Conservation (phyloP, 2,888 invertebrate species). For the Coelopa pilipes region DNA sequence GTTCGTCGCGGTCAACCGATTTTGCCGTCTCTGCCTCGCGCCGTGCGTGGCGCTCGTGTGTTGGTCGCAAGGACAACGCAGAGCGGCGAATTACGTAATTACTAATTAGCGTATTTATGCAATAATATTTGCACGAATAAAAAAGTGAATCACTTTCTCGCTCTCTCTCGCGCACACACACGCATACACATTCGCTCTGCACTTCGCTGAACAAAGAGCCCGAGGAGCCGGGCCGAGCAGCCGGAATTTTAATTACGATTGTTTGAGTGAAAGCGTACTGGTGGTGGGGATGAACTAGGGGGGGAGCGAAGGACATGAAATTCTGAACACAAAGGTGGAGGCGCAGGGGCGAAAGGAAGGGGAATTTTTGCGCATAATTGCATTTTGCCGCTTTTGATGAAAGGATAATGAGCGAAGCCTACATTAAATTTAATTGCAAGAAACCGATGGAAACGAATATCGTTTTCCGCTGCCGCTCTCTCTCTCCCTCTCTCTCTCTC, state of each 20-base stretch:
- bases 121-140: constrained; percentile 22
- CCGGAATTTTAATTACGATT: constrained; percentile 19
- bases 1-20: no score
- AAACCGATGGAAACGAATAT: neutral
- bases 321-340: neutral
- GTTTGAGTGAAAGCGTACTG: constrained; percentile 1
- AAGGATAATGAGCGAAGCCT: constrained; percentile 8
- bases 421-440: constrained; percentile 1
- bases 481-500: no score
- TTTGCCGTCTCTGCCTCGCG: no score
- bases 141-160: neutral
- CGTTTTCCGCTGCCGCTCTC: no score
- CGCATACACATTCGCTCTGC: no score
- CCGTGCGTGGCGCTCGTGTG: no score
- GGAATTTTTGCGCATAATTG: constrained; percentile 26
- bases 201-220: no score
- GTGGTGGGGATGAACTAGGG: neutral
- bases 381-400: constrained; percentile 20
- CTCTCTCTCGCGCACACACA: neutral
- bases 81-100: neutral
- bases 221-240: neutral
- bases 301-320: neutral
- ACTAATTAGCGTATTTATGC: constrained; percentile 25
- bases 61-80: neutral
- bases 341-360: neutral